phyloP scores from a whole-genome alignment of 2,888 invertebrate genomes.

The Seladonia tumulorum region DNA sequence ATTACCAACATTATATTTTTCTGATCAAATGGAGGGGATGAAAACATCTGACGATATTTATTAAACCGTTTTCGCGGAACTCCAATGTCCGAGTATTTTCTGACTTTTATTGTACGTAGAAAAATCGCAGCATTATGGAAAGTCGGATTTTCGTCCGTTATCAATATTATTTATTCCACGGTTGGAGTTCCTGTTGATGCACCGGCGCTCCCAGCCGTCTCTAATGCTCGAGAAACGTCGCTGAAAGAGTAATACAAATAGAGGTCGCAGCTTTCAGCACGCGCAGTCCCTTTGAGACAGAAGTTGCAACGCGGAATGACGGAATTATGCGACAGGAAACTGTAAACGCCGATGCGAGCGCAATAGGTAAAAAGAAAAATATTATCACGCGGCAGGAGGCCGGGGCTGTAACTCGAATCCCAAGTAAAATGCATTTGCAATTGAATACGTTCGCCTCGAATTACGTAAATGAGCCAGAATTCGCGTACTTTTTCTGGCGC shows the following conservation, averaged over 20 bases:
- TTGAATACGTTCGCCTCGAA: slow-evolving; percentile 39
- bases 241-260: slow-evolving; percentile 62
- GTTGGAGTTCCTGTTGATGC: slow-evolving; percentile 19
- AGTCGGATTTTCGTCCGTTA: slow-evolving; percentile 14
- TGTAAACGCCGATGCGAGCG: slow-evolving; percentile 33
- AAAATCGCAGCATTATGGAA: not conserved
- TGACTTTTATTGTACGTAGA: not conserved
- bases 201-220: slow-evolving; percentile 5
- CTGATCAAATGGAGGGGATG: not conserved
- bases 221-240: slow-evolving; percentile 43
- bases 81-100: not conserved
- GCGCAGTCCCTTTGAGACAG: slow-evolving; percentile 51
- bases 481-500: slow-evolving; percentile 14
- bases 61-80: not conserved
- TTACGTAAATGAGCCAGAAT: slow-evolving; percentile 41
- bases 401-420: slow-evolving; percentile 28
- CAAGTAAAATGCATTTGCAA: slow-evolving; percentile 45
- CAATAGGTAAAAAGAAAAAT: slow-evolving; percentile 3
- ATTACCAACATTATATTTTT: not conserved
- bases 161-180: slow-evolving; percentile 53
- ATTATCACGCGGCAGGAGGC: not conserved
- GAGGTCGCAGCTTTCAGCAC: slow-evolving; percentile 48
- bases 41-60: not conserved
- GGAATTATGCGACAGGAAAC: slow-evolving; percentile 57
- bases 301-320: slow-evolving; percentile 56